Percentiles rank a stretch among this genome's conserved stretches.
phyloP scores from a whole-genome alignment of 2,797 vertebrate species.

The Poeciliopsis gracilis region DNA sequence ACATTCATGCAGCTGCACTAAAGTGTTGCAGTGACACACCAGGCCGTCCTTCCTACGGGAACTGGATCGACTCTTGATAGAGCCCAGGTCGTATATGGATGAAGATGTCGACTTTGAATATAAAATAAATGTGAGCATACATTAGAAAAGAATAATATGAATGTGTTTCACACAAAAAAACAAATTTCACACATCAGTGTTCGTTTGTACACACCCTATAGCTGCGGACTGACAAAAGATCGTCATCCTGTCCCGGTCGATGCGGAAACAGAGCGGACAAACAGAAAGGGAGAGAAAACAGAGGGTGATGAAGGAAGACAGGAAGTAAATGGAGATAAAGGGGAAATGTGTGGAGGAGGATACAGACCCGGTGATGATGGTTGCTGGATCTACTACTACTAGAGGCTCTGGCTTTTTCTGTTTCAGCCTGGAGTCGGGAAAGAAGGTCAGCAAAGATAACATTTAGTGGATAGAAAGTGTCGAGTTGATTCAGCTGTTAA shows the following conservation, averaged over 20 bases:
- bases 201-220: conserved; percentile 84
- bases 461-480: conserved; percentile 31
- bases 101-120: conserved; percentile 80
- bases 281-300: conserved; percentile 48
- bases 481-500: conserved; percentile 37
- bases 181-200: conserved; percentile 39
- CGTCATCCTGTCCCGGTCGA: conserved; percentile 80
- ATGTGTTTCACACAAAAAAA: conserved; percentile 1
- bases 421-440: conserved; percentile 89
- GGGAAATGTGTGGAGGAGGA: conserved; percentile 57
- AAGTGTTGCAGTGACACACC: conserved; percentile 79
- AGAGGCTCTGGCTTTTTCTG: conserved; percentile 90
- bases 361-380: conserved; percentile 90
- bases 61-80: conserved; percentile 80
- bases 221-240: conserved; percentile 78
- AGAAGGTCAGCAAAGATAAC: conserved; percentile 55
- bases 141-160: not conserved
- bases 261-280: conserved; percentile 60
- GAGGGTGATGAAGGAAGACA: conserved; percentile 42
- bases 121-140: conserved; percentile 6
- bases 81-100: conserved; percentile 78
- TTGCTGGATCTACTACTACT: conserved; percentile 82
- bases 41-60: conserved; percentile 83
- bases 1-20: conserved; percentile 38
- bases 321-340: conserved; percentile 49